These are phyloP conservation scores for Labrus mixtus DNA, from an alignment of 2,113 vertebrate species.

Conservation along the genomic window DNA sequence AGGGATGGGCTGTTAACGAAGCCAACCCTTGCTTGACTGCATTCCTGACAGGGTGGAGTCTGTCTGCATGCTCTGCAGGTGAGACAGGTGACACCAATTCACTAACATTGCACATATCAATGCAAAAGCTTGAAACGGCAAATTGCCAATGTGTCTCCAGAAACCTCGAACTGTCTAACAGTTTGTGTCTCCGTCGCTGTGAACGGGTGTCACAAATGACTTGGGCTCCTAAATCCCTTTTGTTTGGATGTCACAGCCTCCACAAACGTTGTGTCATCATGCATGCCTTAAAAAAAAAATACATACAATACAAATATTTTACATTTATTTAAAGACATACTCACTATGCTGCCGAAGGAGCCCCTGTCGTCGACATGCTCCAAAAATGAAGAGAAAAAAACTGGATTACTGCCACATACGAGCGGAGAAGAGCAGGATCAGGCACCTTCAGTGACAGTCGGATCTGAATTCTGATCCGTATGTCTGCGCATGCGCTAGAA, in stretches of 20 bases:
- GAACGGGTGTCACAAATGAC: not conserved
- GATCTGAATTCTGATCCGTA: conserved; percentile 30
- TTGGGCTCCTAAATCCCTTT: conserved; percentile 46
- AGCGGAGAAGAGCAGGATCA: conserved; percentile 10
- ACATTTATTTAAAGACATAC: conserved; percentile 24
- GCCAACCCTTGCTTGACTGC: conserved; percentile 44
- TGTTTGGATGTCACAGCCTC: conserved; percentile 38
- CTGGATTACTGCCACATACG: conserved; percentile 7
- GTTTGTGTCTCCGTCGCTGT: not conserved
- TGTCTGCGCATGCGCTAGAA: conserved; percentile 48
- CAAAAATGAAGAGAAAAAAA: conserved; percentile 22
- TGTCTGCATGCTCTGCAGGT: conserved; percentile 25
- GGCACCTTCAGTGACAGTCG: conserved; percentile 46
- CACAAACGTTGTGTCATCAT: conserved; percentile 3
- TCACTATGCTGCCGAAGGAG: conserved; percentile 42
- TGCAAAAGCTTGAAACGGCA: not conserved
- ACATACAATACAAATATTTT: too few species aligned
- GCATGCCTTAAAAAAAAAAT: too few species aligned
- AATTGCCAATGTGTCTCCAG: not conserved
- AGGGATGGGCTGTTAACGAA: not conserved
- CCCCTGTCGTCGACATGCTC: conserved; percentile 40
- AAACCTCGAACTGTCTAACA: not conserved
- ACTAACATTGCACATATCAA: not conserved
- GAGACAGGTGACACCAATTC: not conserved
- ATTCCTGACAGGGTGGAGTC: conserved; percentile 69